These are phyloP conservation scores for Teleogryllus oceanicus DNA, from an alignment of 2,888 invertebrate genomes.

Conservation along the genomic window DNA sequence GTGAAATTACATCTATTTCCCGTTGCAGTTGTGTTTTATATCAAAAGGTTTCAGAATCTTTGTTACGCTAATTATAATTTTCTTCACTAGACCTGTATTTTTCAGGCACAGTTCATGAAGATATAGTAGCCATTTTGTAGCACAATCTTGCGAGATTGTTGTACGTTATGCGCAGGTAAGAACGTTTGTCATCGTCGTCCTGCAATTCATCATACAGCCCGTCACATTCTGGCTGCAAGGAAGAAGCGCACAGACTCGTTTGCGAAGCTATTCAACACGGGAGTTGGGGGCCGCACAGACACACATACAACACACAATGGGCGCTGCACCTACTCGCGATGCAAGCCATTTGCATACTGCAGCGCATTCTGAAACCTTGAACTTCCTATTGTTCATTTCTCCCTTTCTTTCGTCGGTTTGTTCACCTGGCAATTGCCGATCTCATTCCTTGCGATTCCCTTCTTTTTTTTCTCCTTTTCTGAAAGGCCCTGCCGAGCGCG, in stretches of 20 bases:
- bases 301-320: not conserved
- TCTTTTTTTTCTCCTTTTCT: too few relatives aligned
- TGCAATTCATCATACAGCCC: too few relatives aligned
- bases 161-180: too few relatives aligned
- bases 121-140: too few relatives aligned
- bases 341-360: not conserved
- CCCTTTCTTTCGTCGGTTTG: not conserved
- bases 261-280: not conserved
- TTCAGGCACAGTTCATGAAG: too few relatives aligned
- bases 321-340: not conserved
- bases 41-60: too few relatives aligned
- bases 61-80: too few relatives aligned
- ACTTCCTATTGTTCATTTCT: slow-evolving; percentile 18
- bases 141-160: too few relatives aligned
- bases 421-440: slow-evolving; percentile 7
- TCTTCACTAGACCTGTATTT: too few relatives aligned
- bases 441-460: not conserved
- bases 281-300: not conserved
- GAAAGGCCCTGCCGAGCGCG: not conserved
- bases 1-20: too few relatives aligned
- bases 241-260: not conserved
- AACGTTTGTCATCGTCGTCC: too few relatives aligned
- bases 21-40: too few relatives aligned
- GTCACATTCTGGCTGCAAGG: not conserved
- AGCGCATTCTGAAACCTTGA: not conserved